Base-by-base conservation (phyloP, 2,888 invertebrate species). In the Chorisops tibialis region DNA sequence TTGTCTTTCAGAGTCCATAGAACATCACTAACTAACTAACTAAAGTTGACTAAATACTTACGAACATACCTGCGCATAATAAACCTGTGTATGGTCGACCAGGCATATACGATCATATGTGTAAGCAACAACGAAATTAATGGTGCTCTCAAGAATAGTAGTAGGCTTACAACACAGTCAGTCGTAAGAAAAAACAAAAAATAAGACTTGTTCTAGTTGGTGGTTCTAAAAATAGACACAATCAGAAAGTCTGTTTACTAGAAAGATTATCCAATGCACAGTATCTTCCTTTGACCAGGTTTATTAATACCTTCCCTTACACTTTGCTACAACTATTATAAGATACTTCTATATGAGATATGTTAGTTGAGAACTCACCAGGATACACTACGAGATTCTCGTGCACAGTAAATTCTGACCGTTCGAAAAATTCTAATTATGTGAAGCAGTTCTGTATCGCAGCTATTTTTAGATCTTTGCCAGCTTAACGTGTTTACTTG, bases 121-220 rank as follows among this genome's bases (percentile, higher is more conserved):
- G 30, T 30, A 9, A 30, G 30, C 9, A 7, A 9, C 30, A 30
- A 30, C 22, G 16, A 56, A 56, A 56, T 56, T 43, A 43, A 56
- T 43, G 54, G 43, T 56, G 41, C 54, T 24, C 41, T 56, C 30
- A 41, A 16, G 43, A 38, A 43, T 38, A 43, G 16, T 43, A 43
- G n/a, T n/a, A 43, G 43, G 24, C 24, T 19, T 43, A 38, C 14
- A 56, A 43, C 24, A 56, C 24, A 41, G 54, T 41, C n/a, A n/a
- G n/a, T n/a, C n/a, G n/a, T 56, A 41, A 56, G 43, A 43, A 41
- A 56, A 56, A 56, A 19, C 14, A 24, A 41, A 41, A 24, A 39
- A 24, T 41, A 16, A n/a, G 21, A 56, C 54, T 30, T 56, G 54
- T 56, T 56, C 54, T 56, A 56, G 54, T 56, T 56, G 54, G 54